phyloP scores from a whole-genome alignment of 2,113 vertebrate genomes.

The Rutilus rutilus region DNA sequence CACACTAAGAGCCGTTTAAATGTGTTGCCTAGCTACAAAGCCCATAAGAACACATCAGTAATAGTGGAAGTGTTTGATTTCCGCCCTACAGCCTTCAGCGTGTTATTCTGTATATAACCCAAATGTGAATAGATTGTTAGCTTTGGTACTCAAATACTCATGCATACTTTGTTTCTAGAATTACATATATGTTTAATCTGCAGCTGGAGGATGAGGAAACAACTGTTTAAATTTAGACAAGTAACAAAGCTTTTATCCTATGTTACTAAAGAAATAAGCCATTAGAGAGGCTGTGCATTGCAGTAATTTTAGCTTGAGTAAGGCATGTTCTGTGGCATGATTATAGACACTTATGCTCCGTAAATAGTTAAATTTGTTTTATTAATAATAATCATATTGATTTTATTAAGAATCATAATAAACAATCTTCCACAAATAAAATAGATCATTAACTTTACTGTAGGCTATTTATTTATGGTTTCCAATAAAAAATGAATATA shows the following conservation, averaged over 20 bases:
- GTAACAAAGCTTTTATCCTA: background rate
- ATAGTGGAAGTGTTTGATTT: slow-evolving; percentile 35
- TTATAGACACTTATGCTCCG: background rate
- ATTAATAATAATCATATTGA: background rate
- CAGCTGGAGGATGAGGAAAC: background rate
- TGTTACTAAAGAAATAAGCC: background rate
- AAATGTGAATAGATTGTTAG: slow-evolving; percentile 1
- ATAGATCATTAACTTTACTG: background rate
- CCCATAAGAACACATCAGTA: slow-evolving; percentile 35
- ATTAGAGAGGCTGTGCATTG: background rate
- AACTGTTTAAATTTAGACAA: slow-evolving; percentile 17
- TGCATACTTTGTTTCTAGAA: slow-evolving; percentile 18
- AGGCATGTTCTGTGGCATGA: background rate
- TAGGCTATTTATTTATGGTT: background rate
- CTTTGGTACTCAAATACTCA: slow-evolving; percentile 20
- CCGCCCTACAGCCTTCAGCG: slow-evolving; percentile 16
- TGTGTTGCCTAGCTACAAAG: slow-evolving; percentile 52
- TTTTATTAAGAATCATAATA: background rate
- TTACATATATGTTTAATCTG: slow-evolving; percentile 14
- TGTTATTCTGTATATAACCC: slow-evolving; percentile 5
- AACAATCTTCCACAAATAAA: background rate
- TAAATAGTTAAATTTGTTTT: background rate
- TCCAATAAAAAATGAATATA: background rate
- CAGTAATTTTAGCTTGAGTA: background rate
- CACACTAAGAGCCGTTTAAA: slow-evolving; percentile 43